These are phyloP conservation scores for Poecilus cupreus DNA, from an alignment of 2,888 invertebrate species.

Conservation along the genomic window DNA sequence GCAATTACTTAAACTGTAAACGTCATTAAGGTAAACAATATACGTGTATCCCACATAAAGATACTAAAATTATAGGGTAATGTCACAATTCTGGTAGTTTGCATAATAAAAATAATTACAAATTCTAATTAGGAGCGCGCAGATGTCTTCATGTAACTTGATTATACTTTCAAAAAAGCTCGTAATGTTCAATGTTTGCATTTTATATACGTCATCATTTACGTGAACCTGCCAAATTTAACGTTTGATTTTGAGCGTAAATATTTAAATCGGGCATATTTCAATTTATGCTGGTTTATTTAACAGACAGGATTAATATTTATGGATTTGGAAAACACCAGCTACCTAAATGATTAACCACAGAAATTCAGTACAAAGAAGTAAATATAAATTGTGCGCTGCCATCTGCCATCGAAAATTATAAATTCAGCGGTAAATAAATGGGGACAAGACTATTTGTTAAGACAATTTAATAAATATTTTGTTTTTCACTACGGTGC, in stretches of 20 bases:
- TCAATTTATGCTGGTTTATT: background rate
- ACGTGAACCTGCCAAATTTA: background rate
- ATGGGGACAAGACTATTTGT: no score
- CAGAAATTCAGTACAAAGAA: no score
- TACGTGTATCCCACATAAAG: constrained; percentile 29
- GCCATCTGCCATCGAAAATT: no score
- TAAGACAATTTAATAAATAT: no score
- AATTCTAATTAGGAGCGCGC: constrained; percentile 45
- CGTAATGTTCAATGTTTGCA: constrained; percentile 10
- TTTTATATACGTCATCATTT: constrained; percentile 6
- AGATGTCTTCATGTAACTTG: constrained; percentile 48
- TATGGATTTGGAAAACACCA: background rate
- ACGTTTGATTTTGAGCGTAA: background rate
- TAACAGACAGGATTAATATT: background rate
- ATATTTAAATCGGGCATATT: background rate
- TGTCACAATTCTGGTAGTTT: constrained; percentile 53
- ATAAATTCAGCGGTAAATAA: no score
- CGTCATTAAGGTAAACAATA: constrained; percentile 25
- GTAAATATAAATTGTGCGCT: no score
- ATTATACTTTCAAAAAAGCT: constrained; percentile 44
- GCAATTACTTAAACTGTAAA: constrained; percentile 1
- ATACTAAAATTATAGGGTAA: constrained; percentile 34
- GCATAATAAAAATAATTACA: constrained; percentile 56
- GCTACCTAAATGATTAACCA: no score
- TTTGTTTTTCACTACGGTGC: no score